Evolutionary conservation across 30 jellyfish, hydroid and myxozoan genomes (phyloP), one percentile per base, ranked within the genome.

Genomic region (Aurelia coerulea): DNA sequence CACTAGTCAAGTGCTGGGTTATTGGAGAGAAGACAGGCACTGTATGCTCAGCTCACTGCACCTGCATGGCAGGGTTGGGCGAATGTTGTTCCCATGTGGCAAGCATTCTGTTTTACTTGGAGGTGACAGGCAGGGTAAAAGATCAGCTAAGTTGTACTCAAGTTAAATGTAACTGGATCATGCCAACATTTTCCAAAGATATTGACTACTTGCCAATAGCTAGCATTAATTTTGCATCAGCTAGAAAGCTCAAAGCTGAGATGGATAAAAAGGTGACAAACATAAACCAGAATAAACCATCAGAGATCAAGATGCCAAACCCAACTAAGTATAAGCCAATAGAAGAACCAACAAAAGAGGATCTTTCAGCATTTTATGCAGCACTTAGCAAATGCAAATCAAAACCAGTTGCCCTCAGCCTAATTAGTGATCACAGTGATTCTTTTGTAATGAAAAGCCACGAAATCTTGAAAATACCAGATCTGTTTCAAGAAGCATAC

Each of bases 41-140:
- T 10, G 76, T 82, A 31, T 68, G 52, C 76, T 68, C 92, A 35
- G 92, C 85, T 39, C 92, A 82, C 81, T 82, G 92, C 65, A 71
- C 76, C 54, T 82, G 85, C 41, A 82, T 54, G 85, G 85, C 85
- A 64, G 92, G 92, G 65, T 50, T 82, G 70, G 92, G 92, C 6
- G 92, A 82, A 68, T 68, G 92, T 60, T 82, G 92, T 54, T 80
- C 90, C 73, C 85, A 70, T 70, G 79, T 82, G 19, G 85, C 86
- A 46, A 68, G 86, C 65, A 46, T 82, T 10, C 59, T 82, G 60
- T 82, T 70, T 70, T 82, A 68, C 68, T 31, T 82, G 59, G 86
- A 82, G 51, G 79, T 68, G 65, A 37, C 46, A 37, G 46, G 46
- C 46, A 37, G 46, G 46, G 46, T 37, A 1, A 37, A 37, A 37